phyloP scores from a whole-genome alignment of 1,140 invertebrate species.

The Calephelis virginiensis region DNA sequence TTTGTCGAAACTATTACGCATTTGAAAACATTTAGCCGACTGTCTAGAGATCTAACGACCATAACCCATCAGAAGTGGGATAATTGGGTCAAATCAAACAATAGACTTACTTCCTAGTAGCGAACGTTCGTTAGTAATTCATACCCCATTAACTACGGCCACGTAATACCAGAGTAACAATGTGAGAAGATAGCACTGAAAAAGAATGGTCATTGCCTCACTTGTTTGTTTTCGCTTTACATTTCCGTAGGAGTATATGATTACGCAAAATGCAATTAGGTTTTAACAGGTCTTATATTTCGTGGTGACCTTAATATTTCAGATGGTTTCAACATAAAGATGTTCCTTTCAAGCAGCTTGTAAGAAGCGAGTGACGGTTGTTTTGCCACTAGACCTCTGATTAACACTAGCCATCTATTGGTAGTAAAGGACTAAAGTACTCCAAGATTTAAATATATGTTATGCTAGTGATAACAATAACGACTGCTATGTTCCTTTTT shows the following conservation, averaged over 20 bases:
- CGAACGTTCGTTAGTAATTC: conserved; percentile 65
- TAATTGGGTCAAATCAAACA: conserved; percentile 51
- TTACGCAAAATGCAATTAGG: conserved; percentile 39
- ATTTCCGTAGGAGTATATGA: conserved; percentile 54
- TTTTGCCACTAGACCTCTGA: too few species aligned
- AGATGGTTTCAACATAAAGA: not conserved
- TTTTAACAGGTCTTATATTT: not conserved
- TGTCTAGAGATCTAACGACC: conserved; percentile 9
- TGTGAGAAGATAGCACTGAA: conserved; percentile 62
- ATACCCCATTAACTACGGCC: conserved; percentile 67
- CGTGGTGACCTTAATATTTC: conserved; percentile 25
- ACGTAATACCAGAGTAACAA: conserved; percentile 64
- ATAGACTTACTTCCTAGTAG: conserved; percentile 61
- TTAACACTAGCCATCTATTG: too few species aligned
- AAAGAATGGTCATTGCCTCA: conserved; percentile 70
- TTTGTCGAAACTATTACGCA: conserved; percentile 13
- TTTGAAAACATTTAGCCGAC: conserved; percentile 11
- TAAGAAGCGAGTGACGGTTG: too few species aligned
- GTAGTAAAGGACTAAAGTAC: too few species aligned
- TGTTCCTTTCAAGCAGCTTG: too few species aligned
- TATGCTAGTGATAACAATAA: too few species aligned
- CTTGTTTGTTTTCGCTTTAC: conserved; percentile 55
- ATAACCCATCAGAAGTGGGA: conserved; percentile 24
- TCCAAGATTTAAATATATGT: too few species aligned
- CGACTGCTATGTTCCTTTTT: too few species aligned